Evolutionary conservation across 2,797 vertebrate genomes (phyloP).

Genomic region (Alosa sapidissima): DNA sequence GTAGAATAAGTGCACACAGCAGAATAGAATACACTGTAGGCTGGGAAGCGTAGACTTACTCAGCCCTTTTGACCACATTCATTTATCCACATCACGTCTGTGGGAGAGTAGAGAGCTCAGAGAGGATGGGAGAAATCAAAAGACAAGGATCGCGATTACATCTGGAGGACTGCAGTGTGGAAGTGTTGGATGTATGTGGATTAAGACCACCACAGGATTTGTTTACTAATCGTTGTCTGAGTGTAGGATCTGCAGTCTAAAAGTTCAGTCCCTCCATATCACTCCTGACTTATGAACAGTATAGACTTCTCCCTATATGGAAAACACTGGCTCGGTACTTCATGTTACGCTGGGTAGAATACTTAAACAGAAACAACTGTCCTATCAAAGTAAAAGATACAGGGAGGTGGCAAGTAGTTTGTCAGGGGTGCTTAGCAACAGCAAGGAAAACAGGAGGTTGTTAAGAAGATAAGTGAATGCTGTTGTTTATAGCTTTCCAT

Average conservation of each 20-base stretch:
- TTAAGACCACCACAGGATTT: not conserved
- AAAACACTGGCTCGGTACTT: not conserved
- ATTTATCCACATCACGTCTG: no score
- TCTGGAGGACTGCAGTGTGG: not conserved
- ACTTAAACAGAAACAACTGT: constrained; percentile 2
- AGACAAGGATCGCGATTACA: not conserved
- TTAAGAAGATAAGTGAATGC: constrained; percentile 15
- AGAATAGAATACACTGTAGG: no score
- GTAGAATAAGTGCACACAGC: no score
- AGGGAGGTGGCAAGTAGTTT: not conserved
- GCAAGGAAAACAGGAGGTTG: constrained; percentile 6
- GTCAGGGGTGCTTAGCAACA: constrained; percentile 6
- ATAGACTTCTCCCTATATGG: not conserved
- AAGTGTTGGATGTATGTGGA: not conserved
- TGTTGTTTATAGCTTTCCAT: constrained; percentile 8
- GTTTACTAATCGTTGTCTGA: not conserved
- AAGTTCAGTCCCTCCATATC: not conserved
- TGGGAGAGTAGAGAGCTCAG: no score
- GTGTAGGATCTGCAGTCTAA: not conserved
- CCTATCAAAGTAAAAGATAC: constrained; percentile 15
- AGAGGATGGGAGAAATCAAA: not conserved
- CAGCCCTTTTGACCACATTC: no score
- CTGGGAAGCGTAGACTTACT: no score
- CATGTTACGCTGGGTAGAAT: not conserved
- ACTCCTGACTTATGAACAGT: not conserved